Percentiles rank a stretch among this genome's conserved stretches.
Evolutionary conservation across 2,113 vertebrate species (phyloP).

Genomic region (Syrmaticus mikado): DNA sequence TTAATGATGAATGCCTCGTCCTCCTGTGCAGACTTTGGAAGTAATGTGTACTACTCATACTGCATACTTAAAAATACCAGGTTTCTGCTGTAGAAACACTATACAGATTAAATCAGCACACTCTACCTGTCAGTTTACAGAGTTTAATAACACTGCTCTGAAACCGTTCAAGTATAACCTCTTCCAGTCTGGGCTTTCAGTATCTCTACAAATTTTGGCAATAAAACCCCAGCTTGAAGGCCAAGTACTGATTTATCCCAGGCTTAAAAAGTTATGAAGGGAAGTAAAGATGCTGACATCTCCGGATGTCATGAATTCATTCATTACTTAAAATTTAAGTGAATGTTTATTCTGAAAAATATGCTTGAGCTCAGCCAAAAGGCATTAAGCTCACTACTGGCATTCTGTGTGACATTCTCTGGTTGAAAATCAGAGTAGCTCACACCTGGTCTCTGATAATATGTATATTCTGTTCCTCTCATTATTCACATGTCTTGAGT

Average conservation of each 20-base stretch:
- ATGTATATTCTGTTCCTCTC: slow-evolving; percentile 3
- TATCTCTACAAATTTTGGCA: not conserved
- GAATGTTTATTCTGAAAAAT: not conserved
- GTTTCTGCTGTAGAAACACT: not conserved
- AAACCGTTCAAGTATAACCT: accelerated
- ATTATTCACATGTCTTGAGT: slow-evolving; percentile 11
- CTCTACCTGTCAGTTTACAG: not conserved
- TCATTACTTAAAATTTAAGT: not conserved
- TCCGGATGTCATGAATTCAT: not conserved
- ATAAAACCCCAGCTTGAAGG: not conserved
- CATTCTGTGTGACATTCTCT: not conserved
- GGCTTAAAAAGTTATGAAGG: not conserved
- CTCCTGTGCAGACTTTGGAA: not conserved
- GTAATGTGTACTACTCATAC: not conserved
- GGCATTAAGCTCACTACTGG: not conserved
- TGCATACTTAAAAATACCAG: not conserved
- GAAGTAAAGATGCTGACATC: not conserved
- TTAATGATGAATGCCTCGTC: not conserved
- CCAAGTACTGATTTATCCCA: not conserved
- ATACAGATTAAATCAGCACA: not conserved
- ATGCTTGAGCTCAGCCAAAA: slow-evolving; percentile 7
- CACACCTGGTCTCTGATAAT: not conserved
- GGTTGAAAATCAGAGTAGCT: not conserved
- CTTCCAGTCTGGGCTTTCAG: not conserved
- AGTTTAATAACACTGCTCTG: not conserved